Evolutionary conservation across 2,888 invertebrate genomes (phyloP).

Genomic region (Hipparchia semele): DNA sequence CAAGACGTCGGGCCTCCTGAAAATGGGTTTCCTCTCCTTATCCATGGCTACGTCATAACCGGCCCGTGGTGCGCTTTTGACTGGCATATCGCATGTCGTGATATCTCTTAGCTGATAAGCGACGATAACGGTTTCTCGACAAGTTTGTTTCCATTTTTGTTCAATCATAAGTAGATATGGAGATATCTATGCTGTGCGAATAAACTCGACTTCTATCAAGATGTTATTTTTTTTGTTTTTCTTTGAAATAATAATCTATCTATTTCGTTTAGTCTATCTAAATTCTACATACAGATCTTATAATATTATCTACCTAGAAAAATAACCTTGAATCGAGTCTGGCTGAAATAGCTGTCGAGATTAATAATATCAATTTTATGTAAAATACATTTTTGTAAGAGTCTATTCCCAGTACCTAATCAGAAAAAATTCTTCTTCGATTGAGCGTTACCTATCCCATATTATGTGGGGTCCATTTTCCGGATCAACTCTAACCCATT

Average conservation of each 20-base stretch:
- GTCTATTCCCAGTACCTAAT: too few species aligned
- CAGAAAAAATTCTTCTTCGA: too few species aligned
- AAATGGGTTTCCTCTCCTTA: conserved; percentile 59
- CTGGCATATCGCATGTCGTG: conserved; percentile 58
- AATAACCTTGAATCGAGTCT: too few species aligned
- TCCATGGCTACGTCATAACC: conserved; percentile 73
- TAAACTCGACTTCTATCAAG: neutral
- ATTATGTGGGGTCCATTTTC: too few species aligned
- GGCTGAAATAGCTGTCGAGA: neutral
- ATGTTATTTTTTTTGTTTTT: conserved; percentile 9
- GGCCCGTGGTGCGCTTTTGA: conserved; percentile 58
- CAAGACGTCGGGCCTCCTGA: conserved; percentile 65
- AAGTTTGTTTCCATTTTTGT: conserved; percentile 41
- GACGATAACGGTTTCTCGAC: conserved; percentile 55
- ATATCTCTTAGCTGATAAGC: conserved; percentile 67
- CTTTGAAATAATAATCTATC: neutral
- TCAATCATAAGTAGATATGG: conserved; percentile 26
- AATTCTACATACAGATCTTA: neutral
- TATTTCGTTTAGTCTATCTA: neutral
- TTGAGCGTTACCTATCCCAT: too few species aligned
- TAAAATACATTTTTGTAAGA: too few species aligned
- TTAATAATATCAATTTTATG: too few species aligned
- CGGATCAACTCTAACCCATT: too few species aligned
- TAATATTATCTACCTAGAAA: neutral
- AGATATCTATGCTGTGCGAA: conserved; percentile 10